Evolutionary conservation across 2,797 vertebrate genomes (phyloP), one percentile per base, ranked within the genome.

Genomic region (Chelon labrosus): DNA sequence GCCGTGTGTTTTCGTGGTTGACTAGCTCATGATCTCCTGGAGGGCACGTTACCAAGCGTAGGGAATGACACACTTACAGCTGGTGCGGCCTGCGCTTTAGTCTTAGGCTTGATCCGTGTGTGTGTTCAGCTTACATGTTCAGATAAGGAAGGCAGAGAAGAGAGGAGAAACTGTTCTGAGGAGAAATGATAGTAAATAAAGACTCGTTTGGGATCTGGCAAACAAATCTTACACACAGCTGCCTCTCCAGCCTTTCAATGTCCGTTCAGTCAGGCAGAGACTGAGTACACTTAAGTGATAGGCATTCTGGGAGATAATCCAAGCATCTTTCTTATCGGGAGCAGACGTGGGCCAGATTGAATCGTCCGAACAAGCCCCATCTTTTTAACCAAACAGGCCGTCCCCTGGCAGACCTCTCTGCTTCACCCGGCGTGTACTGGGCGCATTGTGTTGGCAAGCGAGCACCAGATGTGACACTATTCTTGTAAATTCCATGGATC

Each of bases 261-360:
- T 66, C 73, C 51, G 35, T 63, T 79, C 65, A 76, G 19, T 25
- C 61, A 7, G 58, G 11, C 65, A 37, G 16, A 58, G 54, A 62
- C 53, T 14, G 46, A 77, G 60, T 58, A 35, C 20, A 41, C 25
- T 41, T 31, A 19, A 61, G 51, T 66, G 75, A 84, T 20, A 17
- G 49, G 35, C 77, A 77, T 74, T 88, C 84, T 84, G 85, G 84
- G 88, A 89, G 65, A 75, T 22, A 27, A 68, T 83, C 84, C 70
- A 85, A 70, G 35, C 46, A 50, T 84, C 78, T 71, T 69, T 49
- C 76, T 87, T 75, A 76, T 85, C 75, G 68, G 6, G 17, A 77
- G 49, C 65, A 61, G 68, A 79, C 69, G 51, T n/a, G 38, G 70
- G 75, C 77, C 80, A 88, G 80, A 85, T 77, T 57, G 14, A 83